Evolutionary conservation across 2,888 invertebrate species (phyloP), one percentile per base, ranked within the genome.

Genomic region (Plebejus melissa): DNA sequence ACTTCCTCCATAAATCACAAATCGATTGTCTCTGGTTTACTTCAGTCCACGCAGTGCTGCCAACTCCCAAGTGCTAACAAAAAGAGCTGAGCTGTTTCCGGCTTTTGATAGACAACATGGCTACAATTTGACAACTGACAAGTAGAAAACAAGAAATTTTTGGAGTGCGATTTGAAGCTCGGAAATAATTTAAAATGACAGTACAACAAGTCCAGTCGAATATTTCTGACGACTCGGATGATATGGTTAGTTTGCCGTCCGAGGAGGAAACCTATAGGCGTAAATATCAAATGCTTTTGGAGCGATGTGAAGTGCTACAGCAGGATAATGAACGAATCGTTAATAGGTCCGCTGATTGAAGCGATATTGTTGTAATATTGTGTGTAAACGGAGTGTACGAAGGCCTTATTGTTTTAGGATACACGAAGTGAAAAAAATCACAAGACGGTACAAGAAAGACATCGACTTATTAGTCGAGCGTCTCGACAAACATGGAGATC

Each of bases 301-400:
- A 96, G 85, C 95, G 96, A 94, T 96, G 96, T 88, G 95, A 96
- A 89, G 94, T 95, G 81, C 91, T 97, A 80, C 96, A 96, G 85
- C 96, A 96, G 94, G 96, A 96, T 84, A 97, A 96, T 87, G 96
- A 96, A 86, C 94, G 96, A 87, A 91, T 96, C 80, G 95, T 96
- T 77, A 94, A 94, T 89, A 94, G 95, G 95, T 95, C 85, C 82
- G 87, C 86, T 82, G 85, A 84, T 81, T 79, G 74, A 79, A 70
- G 77, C 77, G 79, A 70, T 75, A 76, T 75, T 32, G 6, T 32
- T 58, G 41, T 58, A 13, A 41, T 75, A 71, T 22, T 57, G 22
- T n/a, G 75, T 38, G 41, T 38, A 71, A 41, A 16, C 58, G 38
- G 22, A 71, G 71, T 72, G 80, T 81, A 80, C 41, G 76, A 76